A percentile compares a stretch with the other conserved stretches of the same genome.
These are phyloP conservation scores for Pemphredon lugubris DNA, from an alignment of 2,888 invertebrate species.

Conservation along the genomic window DNA sequence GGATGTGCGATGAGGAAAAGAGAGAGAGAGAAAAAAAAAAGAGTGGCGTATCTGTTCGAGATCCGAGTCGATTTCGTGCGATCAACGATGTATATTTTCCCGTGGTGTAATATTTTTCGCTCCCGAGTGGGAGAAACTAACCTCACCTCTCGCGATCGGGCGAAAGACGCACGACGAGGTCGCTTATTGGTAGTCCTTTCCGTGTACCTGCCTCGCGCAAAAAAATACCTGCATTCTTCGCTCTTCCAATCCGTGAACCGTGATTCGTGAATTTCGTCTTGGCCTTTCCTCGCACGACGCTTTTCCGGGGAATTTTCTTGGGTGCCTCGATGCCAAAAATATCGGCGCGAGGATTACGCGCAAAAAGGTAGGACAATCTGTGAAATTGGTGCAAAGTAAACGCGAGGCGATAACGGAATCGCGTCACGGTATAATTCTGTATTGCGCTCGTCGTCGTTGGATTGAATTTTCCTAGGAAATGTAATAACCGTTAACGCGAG, in stretches of 20 bases:
- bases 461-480: background rate
- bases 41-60: too few relatives aligned
- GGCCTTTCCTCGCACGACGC: too few relatives aligned
- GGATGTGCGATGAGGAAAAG: background rate
- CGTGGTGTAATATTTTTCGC: conserved; percentile 42
- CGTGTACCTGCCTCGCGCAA: conserved; percentile 39
- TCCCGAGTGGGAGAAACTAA: conserved; percentile 41
- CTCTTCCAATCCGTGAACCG: background rate
- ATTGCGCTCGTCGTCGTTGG: background rate
- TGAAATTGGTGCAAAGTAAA: too few relatives aligned
- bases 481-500: conserved; percentile 5
- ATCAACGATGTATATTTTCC: background rate
- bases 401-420: too few relatives aligned
- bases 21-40: too few relatives aligned
- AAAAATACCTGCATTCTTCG: conserved; percentile 29
- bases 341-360: conserved; percentile 4
- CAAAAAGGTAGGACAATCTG: conserved; percentile 10
- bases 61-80: too few relatives aligned
- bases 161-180: conserved; percentile 49
- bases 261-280: conserved; percentile 4
- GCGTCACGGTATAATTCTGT: background rate
- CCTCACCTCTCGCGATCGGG: conserved; percentile 44
- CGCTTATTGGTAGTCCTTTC: conserved; percentile 50
- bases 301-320: too few relatives aligned
- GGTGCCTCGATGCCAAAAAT: conserved; percentile 22